Evolutionary conservation across 2,797 vertebrate genomes (phyloP).

Genomic region (Loriculus beryllinus): DNA sequence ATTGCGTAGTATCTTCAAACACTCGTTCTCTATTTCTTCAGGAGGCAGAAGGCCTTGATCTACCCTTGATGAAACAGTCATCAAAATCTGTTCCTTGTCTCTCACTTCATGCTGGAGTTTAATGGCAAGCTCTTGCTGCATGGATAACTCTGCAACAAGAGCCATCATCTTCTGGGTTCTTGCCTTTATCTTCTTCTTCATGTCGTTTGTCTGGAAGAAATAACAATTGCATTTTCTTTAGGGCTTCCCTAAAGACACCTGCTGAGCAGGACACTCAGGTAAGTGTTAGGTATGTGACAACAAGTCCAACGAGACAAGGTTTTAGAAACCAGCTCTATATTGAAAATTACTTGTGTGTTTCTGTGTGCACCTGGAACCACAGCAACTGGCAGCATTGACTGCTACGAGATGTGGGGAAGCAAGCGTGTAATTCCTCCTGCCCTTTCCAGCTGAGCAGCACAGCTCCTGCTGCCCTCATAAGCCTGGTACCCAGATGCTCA

Average conservation of each 20-base stretch:
- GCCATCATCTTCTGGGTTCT: conserved; percentile 83
- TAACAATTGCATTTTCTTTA: background rate
- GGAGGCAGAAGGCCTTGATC: conserved; percentile 83
- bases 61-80: conserved; percentile 76
- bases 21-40: conserved; percentile 80
- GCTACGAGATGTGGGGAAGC: background rate
- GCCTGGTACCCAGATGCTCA: background rate
- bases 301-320: background rate
- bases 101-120: conserved; percentile 85
- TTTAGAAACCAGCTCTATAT: background rate
- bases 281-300: background rate
- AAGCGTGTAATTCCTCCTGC: background rate
- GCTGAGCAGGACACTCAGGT: too few relatives aligned
- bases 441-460: background rate
- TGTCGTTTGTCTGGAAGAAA: conserved; percentile 77
- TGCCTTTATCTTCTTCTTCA: conserved; percentile 78
- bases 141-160: conserved; percentile 84
- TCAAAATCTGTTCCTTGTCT: conserved; percentile 82
- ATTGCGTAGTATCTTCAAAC: conserved; percentile 76
- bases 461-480: background rate
- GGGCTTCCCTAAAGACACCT: background rate
- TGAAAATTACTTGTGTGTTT: background rate
- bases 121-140: conserved; percentile 82
- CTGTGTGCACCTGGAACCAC: background rate
- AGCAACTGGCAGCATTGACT: background rate